Evolutionary conservation across 2,797 vertebrate species (phyloP).

Genomic region (Anas acuta): DNA sequence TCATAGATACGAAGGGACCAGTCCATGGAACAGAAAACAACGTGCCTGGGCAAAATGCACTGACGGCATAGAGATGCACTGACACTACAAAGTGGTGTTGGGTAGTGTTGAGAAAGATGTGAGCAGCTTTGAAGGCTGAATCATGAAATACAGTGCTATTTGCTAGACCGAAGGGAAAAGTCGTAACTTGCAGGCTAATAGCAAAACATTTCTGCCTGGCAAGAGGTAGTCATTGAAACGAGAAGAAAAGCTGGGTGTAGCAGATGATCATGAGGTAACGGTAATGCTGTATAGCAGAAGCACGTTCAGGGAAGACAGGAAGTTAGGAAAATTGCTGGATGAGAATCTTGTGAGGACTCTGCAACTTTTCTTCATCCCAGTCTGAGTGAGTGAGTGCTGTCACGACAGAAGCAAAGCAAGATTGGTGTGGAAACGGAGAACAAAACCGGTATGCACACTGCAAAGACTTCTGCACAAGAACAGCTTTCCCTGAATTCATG

Average conservation of each 20-base stretch:
- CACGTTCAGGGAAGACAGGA: background rate
- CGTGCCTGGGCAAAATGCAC: accelerated
- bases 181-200: background rate
- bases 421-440: background rate
- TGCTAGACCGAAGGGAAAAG: background rate
- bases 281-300: background rate
- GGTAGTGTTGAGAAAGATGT: background rate
- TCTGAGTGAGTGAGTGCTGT: background rate
- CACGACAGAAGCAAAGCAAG: background rate
- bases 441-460: background rate
- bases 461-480: background rate
- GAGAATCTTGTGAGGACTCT: background rate
- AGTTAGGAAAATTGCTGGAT: background rate
- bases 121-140: background rate
- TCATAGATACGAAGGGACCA: background rate
- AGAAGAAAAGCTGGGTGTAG: background rate
- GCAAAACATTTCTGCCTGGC: background rate
- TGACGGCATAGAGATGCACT: background rate
- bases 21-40: background rate
- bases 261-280: background rate
- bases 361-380: background rate
- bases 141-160: background rate
- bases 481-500: background rate
- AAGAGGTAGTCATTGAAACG: background rate
- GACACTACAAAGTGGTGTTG: background rate